Conservation (phyloP, 2,113 vertebrate species). For the Corythaeola cristata region DNA sequence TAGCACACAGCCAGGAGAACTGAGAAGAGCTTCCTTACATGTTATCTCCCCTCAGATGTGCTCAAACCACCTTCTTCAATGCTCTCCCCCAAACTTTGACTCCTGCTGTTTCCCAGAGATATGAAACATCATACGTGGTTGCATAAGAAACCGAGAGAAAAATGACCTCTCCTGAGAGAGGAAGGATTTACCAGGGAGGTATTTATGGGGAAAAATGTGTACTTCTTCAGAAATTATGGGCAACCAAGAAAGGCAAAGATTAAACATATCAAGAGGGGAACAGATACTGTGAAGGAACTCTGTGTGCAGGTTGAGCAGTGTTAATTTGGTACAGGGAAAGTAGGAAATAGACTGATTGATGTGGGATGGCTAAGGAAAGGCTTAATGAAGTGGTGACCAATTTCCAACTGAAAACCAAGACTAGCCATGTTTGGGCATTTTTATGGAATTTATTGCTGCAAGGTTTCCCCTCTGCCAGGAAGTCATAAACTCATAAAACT, state of each 20-base stretch:
- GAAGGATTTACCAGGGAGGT: neutral
- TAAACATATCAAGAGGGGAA: neutral
- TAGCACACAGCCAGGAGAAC: neutral
- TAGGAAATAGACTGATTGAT: neutral
- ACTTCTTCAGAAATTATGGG: neutral
- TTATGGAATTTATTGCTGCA: neutral
- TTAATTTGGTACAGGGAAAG: neutral
- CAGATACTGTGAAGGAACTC: neutral
- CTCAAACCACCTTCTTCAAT: neutral
- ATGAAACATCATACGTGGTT: neutral
- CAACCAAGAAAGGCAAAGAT: neutral
- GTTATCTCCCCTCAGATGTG: neutral
- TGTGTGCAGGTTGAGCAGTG: accelerated
- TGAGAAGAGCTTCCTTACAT: neutral
- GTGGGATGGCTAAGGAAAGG: neutral
- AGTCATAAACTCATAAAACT: neutral
- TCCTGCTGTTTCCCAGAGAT: neutral
- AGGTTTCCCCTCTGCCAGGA: neutral
- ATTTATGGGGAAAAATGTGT: neutral
- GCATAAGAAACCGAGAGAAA: neutral
- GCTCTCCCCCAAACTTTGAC: neutral
- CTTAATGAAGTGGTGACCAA: neutral
- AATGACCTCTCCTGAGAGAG: neutral
- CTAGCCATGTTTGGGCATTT: neutral
- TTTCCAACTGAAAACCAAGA: neutral